A percentile compares a stretch with the other conserved stretches of the same genome.
These are phyloP conservation scores for Heliothis virescens DNA, from an alignment of 1,140 invertebrate genomes.

Conservation along the genomic window DNA sequence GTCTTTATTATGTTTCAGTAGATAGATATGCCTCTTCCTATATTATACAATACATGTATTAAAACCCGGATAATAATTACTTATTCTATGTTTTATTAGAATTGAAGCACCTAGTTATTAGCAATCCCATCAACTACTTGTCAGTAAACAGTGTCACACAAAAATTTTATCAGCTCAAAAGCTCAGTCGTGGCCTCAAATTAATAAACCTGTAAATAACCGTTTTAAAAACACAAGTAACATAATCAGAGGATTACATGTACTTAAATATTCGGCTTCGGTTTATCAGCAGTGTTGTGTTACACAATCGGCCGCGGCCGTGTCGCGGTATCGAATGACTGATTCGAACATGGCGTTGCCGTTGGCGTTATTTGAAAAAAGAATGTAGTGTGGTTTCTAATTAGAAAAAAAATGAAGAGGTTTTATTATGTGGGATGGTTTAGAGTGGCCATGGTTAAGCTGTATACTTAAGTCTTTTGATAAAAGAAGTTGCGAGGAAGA, in stretches of 20 bases:
- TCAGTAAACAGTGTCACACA: too few species aligned
- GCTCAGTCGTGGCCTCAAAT: background rate
- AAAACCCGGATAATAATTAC: too few species aligned
- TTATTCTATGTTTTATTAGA: too few species aligned
- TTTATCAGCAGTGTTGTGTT: slow-evolving; percentile 8
- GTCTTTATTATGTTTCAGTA: too few species aligned
- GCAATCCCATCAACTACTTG: too few species aligned
- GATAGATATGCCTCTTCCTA: too few species aligned
- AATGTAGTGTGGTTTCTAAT: slow-evolving; percentile 22
- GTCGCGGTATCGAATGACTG: slow-evolving; percentile 34
- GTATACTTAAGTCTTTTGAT: too few species aligned
- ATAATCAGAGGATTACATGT: slow-evolving; percentile 16
- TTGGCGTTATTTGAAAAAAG: background rate
- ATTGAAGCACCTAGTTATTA: too few species aligned
- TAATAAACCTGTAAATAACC: background rate
- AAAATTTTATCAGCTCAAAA: background rate
- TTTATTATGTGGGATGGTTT: background rate
- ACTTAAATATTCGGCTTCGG: slow-evolving; percentile 25
- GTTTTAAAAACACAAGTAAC: background rate
- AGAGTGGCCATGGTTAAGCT: background rate
- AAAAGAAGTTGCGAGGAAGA: too few species aligned
- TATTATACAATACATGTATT: too few species aligned
- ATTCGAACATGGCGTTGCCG: background rate
- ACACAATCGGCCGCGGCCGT: slow-evolving; percentile 13
- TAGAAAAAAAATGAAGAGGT: background rate